These are phyloP conservation scores for Portunus trituberculatus DNA, from an alignment of 1,140 invertebrate genomes.

Conservation along the genomic window DNA sequence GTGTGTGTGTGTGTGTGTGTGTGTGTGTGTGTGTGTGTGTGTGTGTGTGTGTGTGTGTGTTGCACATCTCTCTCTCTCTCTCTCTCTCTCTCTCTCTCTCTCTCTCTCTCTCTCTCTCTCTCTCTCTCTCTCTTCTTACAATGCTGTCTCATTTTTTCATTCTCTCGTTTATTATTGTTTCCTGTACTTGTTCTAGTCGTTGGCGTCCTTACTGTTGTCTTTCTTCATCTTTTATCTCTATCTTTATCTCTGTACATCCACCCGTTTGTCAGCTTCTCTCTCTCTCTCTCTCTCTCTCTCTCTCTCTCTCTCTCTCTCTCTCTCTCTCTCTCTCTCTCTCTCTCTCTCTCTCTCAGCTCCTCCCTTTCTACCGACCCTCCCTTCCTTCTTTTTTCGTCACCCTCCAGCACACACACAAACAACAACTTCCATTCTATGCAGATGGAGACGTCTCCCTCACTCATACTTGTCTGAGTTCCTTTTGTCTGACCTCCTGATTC, in stretches of 20 bases:
- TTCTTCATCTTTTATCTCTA: no score
- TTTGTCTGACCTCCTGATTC: conserved; percentile 8
- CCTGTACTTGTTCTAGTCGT: not conserved
- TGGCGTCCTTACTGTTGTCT: not conserved
- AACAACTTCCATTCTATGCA: not conserved
- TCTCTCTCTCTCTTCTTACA: no score
- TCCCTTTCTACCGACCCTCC: not conserved
- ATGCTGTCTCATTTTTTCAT: not conserved
- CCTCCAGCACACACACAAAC: not conserved
- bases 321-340: not conserved
- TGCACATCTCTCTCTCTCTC: not conserved
- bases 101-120: no score
- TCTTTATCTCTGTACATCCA: no score
- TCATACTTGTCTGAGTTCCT: not conserved
- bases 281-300: no score
- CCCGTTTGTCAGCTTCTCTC: no score
- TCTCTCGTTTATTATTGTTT: not conserved
- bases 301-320: conserved; percentile 7
- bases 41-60: conserved; percentile 20
- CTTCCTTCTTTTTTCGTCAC: not conserved
- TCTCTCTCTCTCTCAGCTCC: not conserved
- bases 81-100: no score
- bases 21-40: conserved; percentile 20
- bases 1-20: conserved; percentile 20
- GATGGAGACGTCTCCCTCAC: not conserved